Percentiles rank a stretch among this genome's conserved stretches.
Conservation (phyloP, 2,797 vertebrate species). For the Eremophila alpestris region DNA sequence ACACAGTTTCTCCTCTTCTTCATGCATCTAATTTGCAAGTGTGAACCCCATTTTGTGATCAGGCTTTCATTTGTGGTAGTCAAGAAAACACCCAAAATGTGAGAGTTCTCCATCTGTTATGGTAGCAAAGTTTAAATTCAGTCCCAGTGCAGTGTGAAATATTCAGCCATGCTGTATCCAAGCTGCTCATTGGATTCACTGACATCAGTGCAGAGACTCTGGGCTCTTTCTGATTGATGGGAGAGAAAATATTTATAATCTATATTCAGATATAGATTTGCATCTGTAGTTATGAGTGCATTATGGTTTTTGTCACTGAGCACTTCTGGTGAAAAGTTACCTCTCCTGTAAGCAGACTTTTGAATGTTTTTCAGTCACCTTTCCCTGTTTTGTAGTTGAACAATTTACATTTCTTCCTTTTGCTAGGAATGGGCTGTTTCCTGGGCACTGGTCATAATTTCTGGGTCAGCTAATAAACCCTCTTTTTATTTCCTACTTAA, state of each 20-base stretch:
- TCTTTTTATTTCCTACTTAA: constrained; percentile 15
- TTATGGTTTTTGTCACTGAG: neutral
- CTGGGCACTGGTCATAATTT: neutral
- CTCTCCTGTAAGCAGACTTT: neutral
- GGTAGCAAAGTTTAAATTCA: neutral
- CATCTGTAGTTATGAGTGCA: neutral
- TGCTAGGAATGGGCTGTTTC: neutral
- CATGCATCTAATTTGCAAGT: neutral
- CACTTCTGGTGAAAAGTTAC: neutral
- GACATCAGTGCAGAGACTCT: neutral
- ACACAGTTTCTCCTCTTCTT: neutral
- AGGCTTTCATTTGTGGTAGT: neutral
- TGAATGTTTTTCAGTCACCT: neutral
- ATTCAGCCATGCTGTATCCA: neutral
- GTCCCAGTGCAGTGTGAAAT: neutral
- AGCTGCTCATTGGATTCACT: neutral
- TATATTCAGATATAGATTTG: neutral
- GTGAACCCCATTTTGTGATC: neutral
- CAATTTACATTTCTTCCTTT: neutral
- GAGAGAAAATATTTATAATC: neutral
- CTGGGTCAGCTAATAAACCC: constrained; percentile 22
- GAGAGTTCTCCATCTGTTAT: neutral
- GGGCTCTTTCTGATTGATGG: neutral
- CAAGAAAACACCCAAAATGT: neutral
- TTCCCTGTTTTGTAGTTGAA: neutral